phyloP scores from a whole-genome alignment of 2,888 invertebrate genomes.

The Octonoba sinensis region DNA sequence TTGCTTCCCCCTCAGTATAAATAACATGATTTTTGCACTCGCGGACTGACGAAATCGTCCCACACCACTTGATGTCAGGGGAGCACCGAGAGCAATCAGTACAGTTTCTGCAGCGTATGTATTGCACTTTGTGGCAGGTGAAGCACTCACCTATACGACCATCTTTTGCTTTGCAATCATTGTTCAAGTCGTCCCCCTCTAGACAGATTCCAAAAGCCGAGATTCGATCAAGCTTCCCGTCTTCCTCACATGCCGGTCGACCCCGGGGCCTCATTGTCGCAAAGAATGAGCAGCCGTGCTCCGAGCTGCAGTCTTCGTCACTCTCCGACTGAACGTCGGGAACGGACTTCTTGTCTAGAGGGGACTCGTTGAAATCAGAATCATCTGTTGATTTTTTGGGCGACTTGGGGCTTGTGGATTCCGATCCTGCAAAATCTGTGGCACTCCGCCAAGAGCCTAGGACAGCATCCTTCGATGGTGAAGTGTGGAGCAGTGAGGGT shows the following conservation, averaged over 20 bases:
- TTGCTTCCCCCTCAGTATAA: slow-evolving; percentile 54
- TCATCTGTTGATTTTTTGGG: slow-evolving; percentile 62
- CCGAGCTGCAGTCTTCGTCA: slow-evolving; percentile 57
- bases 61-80: slow-evolving; percentile 56
- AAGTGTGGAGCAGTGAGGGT: slow-evolving; percentile 58
- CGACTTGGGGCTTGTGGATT: slow-evolving; percentile 58
- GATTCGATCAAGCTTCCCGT: slow-evolving; percentile 51
- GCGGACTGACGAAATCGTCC: slow-evolving; percentile 44
- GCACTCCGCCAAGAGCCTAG: slow-evolving; percentile 60
- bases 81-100: slow-evolving; percentile 49
- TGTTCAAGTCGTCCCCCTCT: slow-evolving; percentile 35
- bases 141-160: slow-evolving; percentile 53
- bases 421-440: slow-evolving; percentile 53
- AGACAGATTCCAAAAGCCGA: slow-evolving; percentile 60
- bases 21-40: slow-evolving; percentile 61
- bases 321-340: slow-evolving; percentile 61
- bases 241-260: slow-evolving; percentile 24
- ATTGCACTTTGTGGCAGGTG: slow-evolving; percentile 60
- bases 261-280: slow-evolving; percentile 48
- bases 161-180: slow-evolving; percentile 33
- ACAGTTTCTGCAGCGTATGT: slow-evolving; percentile 49
- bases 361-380: slow-evolving; percentile 64
- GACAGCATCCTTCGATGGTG: slow-evolving; percentile 56
- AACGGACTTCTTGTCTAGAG: slow-evolving; percentile 63
- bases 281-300: slow-evolving; percentile 55